Evolutionary conservation across 2,888 invertebrate genomes (phyloP).

Genomic region (Lissocephala sabroskyi): DNA sequence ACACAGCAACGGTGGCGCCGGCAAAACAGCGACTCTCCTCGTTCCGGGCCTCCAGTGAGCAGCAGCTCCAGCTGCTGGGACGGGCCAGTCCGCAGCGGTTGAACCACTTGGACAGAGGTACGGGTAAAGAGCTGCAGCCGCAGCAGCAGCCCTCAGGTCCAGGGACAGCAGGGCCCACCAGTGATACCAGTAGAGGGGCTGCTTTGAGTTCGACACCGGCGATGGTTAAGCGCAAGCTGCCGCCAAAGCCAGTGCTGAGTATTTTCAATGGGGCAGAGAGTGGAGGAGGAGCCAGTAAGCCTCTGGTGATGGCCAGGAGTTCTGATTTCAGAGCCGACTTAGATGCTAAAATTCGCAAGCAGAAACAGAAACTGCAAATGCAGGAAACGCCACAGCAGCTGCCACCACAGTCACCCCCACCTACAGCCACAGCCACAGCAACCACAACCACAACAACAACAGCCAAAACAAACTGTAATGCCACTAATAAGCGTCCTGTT

Average conservation of each 20-base stretch:
- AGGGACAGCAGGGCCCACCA: conserved; percentile 16
- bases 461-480: conserved; percentile 63
- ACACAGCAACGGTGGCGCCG: conserved; percentile 67
- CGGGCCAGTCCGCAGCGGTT: conserved; percentile 36
- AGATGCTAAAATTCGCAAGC: conserved; percentile 67
- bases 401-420: conserved; percentile 13
- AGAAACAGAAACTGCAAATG: conserved; percentile 55
- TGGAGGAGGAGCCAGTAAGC: conserved; percentile 22
- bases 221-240: conserved; percentile 52
- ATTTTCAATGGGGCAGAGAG: conserved; percentile 48
- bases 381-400: conserved; percentile 24
- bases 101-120: conserved; percentile 51
- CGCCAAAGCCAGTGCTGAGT: conserved; percentile 64
- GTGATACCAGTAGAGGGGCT: conserved; percentile 19
- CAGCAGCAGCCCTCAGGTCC: conserved; percentile 16
- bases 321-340: conserved; percentile 67
- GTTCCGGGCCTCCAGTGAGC: conserved; percentile 70
- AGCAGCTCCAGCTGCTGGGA: conserved; percentile 66
- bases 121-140: conserved; percentile 36
- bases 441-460: conserved; percentile 26
- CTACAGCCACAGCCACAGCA: conserved; percentile 21
- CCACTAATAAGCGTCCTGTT: conserved; percentile 47
- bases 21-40: conserved; percentile 72
- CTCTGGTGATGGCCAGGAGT: conserved; percentile 49
- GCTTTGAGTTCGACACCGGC: conserved; percentile 16